A percentile compares a stretch with the other conserved stretches of the same genome.
Evolutionary conservation across 2,113 vertebrate genomes (phyloP).

Genomic region (Parus major): DNA sequence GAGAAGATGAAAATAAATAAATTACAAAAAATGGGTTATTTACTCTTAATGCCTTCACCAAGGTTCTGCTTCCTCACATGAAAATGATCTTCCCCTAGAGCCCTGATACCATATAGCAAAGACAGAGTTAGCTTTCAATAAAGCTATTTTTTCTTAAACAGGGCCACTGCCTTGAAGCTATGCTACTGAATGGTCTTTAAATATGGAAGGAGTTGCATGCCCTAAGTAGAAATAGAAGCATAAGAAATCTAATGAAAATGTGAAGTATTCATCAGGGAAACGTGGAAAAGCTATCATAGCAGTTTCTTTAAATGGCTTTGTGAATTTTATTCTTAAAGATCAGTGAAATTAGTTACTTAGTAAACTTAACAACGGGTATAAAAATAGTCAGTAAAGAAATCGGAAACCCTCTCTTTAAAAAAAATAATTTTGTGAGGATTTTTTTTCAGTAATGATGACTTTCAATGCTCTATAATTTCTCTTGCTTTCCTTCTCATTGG

Average conservation of each 20-base stretch:
- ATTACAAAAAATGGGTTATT: not conserved
- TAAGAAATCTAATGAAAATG: not conserved
- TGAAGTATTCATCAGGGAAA: conserved; percentile 53
- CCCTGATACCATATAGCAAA: not conserved
- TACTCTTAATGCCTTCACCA: not conserved
- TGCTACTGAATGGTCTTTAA: conserved; percentile 3
- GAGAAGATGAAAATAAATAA: not conserved
- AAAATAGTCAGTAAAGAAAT: conserved; percentile 35
- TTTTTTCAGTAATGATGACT: not conserved
- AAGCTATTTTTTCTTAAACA: not conserved
- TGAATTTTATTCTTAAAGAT: conserved; percentile 48
- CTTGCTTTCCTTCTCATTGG: not conserved
- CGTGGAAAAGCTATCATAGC: conserved; percentile 51
- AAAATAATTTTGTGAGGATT: not conserved
- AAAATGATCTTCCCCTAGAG: not conserved
- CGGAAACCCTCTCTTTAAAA: not conserved
- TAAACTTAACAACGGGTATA: conserved; percentile 24
- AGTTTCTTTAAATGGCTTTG: conserved; percentile 59
- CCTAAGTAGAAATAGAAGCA: conserved; percentile 23
- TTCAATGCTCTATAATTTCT: not conserved
- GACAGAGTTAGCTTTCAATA: not conserved
- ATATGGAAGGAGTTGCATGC: conserved; percentile 37
- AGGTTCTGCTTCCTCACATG: not conserved
- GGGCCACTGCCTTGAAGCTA: not conserved
- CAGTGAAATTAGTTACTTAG: conserved; percentile 42